A percentile compares a stretch with the other conserved stretches of the same genome.
These are phyloP conservation scores for Muscidifurax raptorellus DNA, from an alignment of 1,140 invertebrate species.

Conservation along the genomic window DNA sequence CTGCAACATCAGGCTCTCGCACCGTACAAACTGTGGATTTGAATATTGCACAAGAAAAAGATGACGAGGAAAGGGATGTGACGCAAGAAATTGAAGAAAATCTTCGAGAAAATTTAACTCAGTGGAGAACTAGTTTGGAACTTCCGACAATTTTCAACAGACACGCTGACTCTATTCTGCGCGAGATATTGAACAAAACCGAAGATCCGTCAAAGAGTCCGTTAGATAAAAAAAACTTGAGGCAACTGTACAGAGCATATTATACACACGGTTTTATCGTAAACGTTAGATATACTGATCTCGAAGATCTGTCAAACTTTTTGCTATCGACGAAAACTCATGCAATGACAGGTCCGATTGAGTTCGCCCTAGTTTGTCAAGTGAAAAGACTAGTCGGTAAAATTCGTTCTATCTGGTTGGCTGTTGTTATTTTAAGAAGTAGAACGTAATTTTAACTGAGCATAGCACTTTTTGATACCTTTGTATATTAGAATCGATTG, in stretches of 20 bases:
- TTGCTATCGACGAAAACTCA: slow-evolving; percentile 68
- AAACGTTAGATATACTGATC: slow-evolving; percentile 63
- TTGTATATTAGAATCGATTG: slow-evolving; percentile 28
- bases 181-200: slow-evolving; percentile 61
- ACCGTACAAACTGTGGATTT: slow-evolving; percentile 64
- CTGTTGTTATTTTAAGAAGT: slow-evolving; percentile 65
- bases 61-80: slow-evolving; percentile 53
- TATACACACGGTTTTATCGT: slow-evolving; percentile 69
- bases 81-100: slow-evolving; percentile 62
- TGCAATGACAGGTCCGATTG: slow-evolving; percentile 67
- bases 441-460: slow-evolving; percentile 43
- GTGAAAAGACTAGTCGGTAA: slow-evolving; percentile 67
- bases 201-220: slow-evolving; percentile 58
- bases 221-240: slow-evolving; percentile 67
- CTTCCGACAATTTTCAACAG: slow-evolving; percentile 69
- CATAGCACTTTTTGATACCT: background rate
- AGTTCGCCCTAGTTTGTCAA: slow-evolving; percentile 69
- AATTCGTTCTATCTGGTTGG: slow-evolving; percentile 69
- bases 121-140: slow-evolving; percentile 64
- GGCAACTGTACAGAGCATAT: slow-evolving; percentile 69
- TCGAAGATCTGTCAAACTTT: slow-evolving; percentile 65
- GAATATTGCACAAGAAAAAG: slow-evolving; percentile 49
- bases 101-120: slow-evolving; percentile 65
- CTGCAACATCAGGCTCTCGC: slow-evolving; percentile 52
- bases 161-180: slow-evolving; percentile 65